A percentile compares a stretch with the other conserved stretches of the same genome.
Evolutionary conservation across 2,797 vertebrate species (phyloP).

Genomic region (Calcarius lapponicus): DNA sequence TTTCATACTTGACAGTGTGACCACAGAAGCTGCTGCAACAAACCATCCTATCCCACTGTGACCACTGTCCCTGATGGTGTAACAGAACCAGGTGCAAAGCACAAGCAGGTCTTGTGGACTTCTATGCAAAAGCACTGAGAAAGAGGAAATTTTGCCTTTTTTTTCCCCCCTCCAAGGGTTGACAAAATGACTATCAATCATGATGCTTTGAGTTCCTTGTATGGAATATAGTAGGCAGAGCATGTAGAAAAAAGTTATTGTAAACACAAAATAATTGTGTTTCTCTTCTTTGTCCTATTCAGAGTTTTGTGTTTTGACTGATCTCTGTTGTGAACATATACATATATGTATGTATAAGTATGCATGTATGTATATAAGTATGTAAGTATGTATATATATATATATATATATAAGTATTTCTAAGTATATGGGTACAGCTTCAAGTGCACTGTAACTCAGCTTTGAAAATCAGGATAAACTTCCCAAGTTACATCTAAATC

Average conservation of each 20-base stretch:
- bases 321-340: background rate
- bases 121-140: background rate
- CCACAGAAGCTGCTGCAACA: background rate
- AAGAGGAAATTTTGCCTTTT: background rate
- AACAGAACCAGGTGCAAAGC: background rate
- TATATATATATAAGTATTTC: too few species aligned
- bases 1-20: background rate
- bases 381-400: too few species aligned
- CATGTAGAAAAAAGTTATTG: background rate
- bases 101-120: background rate
- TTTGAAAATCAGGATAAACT: background rate
- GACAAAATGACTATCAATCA: background rate
- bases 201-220: background rate
- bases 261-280: background rate
- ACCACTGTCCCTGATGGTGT: accelerated
- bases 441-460: background rate
- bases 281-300: background rate
- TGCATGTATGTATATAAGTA: too few species aligned
- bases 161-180: background rate
- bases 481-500: background rate
- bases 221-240: background rate
- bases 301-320: background rate
- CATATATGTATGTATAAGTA: too few species aligned
- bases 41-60: accelerated
- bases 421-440: background rate